Evolutionary conservation across 2,888 invertebrate species (phyloP), one percentile per base, ranked within the genome.

Genomic region (Tinea semifulvella): DNA sequence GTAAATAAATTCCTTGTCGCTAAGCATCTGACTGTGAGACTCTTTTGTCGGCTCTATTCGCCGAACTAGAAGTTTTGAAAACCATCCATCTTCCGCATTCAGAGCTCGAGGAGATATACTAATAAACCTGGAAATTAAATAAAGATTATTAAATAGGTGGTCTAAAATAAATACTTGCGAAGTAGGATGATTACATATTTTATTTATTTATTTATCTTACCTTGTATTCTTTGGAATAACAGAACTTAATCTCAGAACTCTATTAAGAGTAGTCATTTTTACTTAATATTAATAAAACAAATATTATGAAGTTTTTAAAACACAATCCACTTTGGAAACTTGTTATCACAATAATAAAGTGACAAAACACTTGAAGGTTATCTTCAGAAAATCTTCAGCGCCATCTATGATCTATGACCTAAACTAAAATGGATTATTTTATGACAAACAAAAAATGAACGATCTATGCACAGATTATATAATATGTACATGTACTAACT

Each of bases 1-100:
- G 75, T 95, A 98, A 58, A 99, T 91, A 47, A 91, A 87, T 75
- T 98, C 98, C 74, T 97, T 97, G 74, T 96, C 95, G 58, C 97
- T 95, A 40, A 98, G 85, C 89, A 97, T 93, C 51, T 96, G 90
- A 60, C 98, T 98, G 73, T 98, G 98, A 2, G 97, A 92, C 67
- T 96, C 96, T 70, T 95, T 96, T 1, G 95, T 94, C 3, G 96
- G 94, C 65, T 96, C 95, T 63, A 96, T 94, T 68, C 90, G 92
- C 49, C 95, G 85, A 35, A 96, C 95, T 57, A 95, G 80, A 50
- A 96, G 76, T 70, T 94, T 96, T 53, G 92, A 92, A 46, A 96
- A 79, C 94, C 95, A 96, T 55, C 93, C 89, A 76, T 92, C 92
- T 48, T 82, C 82, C 16, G 79, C 68, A 47, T 62, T 74, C 46